Evolutionary conservation across 1,140 invertebrate species (phyloP).

Genomic region (Choristoneura fumiferana): DNA sequence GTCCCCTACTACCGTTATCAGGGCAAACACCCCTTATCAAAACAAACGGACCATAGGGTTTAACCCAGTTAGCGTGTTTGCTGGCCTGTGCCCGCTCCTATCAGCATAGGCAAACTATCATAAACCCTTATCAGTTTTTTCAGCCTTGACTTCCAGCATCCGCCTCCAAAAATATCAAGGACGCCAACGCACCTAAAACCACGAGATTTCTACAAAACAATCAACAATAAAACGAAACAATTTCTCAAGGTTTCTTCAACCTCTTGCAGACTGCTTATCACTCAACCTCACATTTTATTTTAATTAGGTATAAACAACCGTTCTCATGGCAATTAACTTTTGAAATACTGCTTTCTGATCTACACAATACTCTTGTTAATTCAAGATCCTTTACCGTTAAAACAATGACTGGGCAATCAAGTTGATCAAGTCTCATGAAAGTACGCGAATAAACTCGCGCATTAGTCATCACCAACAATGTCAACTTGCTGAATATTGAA

Average conservation of each 20-base stretch:
- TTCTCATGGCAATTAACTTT: slow-evolving; percentile 13
- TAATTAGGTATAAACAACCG: neutral
- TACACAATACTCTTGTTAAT: neutral
- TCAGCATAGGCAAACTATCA: slow-evolving; percentile 34
- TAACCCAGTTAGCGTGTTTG: slow-evolving; percentile 38
- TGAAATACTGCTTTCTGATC: slow-evolving; percentile 14
- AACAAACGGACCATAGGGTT: slow-evolving; percentile 28
- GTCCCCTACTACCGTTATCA: slow-evolving; percentile 11
- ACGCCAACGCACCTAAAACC: slow-evolving; percentile 5
- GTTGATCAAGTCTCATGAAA: neutral
- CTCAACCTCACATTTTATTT: slow-evolving; percentile 10
- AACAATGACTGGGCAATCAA: neutral
- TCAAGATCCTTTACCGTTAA: slow-evolving; percentile 12
- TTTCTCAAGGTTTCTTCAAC: slow-evolving; percentile 38
- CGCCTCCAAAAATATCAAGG: slow-evolving; percentile 37
- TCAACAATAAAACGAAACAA: slow-evolving; percentile 26
- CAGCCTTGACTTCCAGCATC: slow-evolving; percentile 45
- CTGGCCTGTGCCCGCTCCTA: slow-evolving; percentile 23
- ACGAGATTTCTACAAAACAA: slow-evolving; percentile 21
- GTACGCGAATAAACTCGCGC: neutral
- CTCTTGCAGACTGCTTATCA: slow-evolving; percentile 20
- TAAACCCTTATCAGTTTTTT: slow-evolving; percentile 39
- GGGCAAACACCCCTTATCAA: slow-evolving; percentile 18
- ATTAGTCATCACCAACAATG: neutral
- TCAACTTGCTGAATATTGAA: slow-evolving; percentile 9